Conservation (phyloP, 2,797 vertebrate species). For the Zalophus californianus region DNA sequence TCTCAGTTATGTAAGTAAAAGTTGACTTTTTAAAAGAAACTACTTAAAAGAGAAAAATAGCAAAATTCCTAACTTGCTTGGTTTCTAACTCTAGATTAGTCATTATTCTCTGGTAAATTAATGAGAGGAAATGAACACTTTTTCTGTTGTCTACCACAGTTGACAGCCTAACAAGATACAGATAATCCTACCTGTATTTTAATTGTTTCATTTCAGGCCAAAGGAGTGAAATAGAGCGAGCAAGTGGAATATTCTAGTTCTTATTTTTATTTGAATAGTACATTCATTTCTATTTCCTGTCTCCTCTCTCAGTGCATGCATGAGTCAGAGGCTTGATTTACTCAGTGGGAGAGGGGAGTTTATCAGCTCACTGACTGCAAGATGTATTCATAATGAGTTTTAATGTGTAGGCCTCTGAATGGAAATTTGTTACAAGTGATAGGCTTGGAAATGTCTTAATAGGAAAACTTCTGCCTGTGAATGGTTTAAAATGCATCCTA, state of each 20-base stretch:
- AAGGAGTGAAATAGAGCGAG: neutral
- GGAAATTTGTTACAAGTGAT: neutral
- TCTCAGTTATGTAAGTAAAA: slow-evolving; percentile 43
- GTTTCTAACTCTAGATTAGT: slow-evolving; percentile 27
- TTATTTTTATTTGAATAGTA: neutral
- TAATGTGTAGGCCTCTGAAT: neutral
- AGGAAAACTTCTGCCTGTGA: slow-evolving; percentile 28
- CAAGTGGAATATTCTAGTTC: slow-evolving; percentile 15
- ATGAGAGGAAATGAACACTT: neutral
- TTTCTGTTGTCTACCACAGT: neutral
- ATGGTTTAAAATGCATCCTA: slow-evolving; percentile 2
- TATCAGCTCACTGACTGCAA: slow-evolving; percentile 3
- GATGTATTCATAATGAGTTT: slow-evolving; percentile 11
- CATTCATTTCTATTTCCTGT: slow-evolving; percentile 39
- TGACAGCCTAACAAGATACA: neutral
- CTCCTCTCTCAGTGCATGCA: neutral
- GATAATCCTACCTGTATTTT: neutral
- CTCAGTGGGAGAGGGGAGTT: neutral
- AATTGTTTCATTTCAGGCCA: neutral
- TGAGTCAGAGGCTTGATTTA: slow-evolving; percentile 5
- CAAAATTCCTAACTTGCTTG: neutral
- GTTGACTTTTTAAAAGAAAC: slow-evolving; percentile 30
- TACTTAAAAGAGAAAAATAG: neutral
- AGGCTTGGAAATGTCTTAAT: slow-evolving; percentile 3
- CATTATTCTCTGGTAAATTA: slow-evolving; percentile 18